Evolutionary conservation across 1,140 invertebrate genomes (phyloP).

Genomic region (Nebria ingens): DNA sequence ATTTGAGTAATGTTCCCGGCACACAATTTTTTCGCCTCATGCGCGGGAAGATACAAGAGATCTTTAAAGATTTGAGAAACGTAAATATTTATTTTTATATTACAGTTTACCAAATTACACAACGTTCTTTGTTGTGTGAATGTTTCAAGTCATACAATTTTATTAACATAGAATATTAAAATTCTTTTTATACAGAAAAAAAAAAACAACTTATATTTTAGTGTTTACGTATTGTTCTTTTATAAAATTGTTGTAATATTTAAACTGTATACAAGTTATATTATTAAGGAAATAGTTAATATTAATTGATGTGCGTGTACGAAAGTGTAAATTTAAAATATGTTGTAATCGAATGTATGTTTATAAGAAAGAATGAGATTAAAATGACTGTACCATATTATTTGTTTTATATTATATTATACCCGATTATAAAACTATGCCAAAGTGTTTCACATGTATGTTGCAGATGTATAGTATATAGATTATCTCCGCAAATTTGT

Average conservation of each 20-base stretch:
- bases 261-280: conserved; percentile 6
- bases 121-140: not conserved
- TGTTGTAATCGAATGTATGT: not conserved
- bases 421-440: too few relatives aligned
- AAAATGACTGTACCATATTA: conserved; percentile 5
- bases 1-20: too few relatives aligned
- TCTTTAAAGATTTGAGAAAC: not conserved
- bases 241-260: conserved; percentile 3
- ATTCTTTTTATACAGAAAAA: not conserved
- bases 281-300: too few relatives aligned
- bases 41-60: not conserved
- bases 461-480: too few relatives aligned
- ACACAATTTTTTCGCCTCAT: too few relatives aligned
- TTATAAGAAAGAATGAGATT: not conserved
- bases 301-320: not conserved
- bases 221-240: not conserved
- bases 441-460: too few relatives aligned
- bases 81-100: not conserved
- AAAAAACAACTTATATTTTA: not conserved
- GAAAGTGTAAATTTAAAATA: not conserved
- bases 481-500: too few relatives aligned
- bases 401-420: too few relatives aligned
- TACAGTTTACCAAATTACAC: not conserved
- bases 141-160: not conserved
- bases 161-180: not conserved